Conservation (phyloP, 2,113 vertebrate species). For the Variabilichromis moorii region DNA sequence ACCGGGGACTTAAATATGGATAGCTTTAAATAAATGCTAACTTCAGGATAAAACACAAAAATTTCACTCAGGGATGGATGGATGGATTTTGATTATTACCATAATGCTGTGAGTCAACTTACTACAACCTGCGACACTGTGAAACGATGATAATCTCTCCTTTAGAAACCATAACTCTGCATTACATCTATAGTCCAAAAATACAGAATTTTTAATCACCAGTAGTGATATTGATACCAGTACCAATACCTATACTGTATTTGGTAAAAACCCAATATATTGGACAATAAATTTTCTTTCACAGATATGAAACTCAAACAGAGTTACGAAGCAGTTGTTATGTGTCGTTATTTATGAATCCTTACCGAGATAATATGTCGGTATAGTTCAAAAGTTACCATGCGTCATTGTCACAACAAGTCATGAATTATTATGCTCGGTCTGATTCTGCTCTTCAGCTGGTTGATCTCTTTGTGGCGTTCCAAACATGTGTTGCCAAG, state of each 20-base stretch:
- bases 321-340: not conserved
- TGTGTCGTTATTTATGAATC: not conserved
- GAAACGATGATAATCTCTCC: not conserved
- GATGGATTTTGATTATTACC: not conserved
- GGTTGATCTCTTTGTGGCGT: not conserved
- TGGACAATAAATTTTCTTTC: not conserved
- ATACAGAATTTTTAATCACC: not conserved
- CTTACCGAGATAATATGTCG: not conserved
- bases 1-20: not conserved
- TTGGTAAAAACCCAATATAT: not conserved
- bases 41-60: not conserved
- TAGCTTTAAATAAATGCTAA: not conserved
- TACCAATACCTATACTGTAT: not conserved
- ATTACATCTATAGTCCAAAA: not conserved
- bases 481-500: not conserved
- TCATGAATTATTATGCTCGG: not conserved
- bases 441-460: not conserved
- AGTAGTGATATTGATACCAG: not conserved
- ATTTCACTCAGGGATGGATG: not conserved
- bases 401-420: not conserved
- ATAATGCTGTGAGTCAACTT: not conserved
- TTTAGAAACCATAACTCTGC: not conserved
- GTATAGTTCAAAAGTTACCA: not conserved
- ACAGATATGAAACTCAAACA: not conserved
- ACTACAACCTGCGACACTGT: not conserved